These are phyloP conservation scores for Ptilodon capucinus DNA, from an alignment of 2,888 invertebrate genomes.

Conservation along the genomic window DNA sequence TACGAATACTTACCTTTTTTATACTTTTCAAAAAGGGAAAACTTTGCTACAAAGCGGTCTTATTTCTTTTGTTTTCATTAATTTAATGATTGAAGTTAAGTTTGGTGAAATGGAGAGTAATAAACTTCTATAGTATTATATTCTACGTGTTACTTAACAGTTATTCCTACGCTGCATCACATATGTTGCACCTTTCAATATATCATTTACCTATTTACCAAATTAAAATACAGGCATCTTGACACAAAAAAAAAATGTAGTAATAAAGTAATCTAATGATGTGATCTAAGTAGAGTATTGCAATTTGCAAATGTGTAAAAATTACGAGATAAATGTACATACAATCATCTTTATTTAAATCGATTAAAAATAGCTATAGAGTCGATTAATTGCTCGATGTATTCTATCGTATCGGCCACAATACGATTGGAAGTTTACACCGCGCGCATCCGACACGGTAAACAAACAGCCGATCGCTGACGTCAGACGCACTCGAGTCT, in stretches of 20 bases:
- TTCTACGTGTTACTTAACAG: too few species aligned
- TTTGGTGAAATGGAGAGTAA: too few species aligned
- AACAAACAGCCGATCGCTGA: constrained; percentile 68
- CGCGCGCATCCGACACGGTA: constrained; percentile 64
- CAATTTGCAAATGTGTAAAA: too few species aligned
- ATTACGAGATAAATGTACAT: too few species aligned
- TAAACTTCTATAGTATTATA: background rate
- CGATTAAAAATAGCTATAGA: background rate
- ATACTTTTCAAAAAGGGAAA: background rate
- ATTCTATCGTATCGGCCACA: constrained; percentile 50
- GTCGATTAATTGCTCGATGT: background rate
- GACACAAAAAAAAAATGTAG: too few species aligned
- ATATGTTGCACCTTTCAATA: too few species aligned
- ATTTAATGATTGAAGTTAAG: background rate
- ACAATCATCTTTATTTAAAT: too few species aligned
- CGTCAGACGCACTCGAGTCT: constrained; percentile 52
- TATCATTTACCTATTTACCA: too few species aligned
- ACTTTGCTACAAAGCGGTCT: background rate
- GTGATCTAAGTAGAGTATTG: background rate
- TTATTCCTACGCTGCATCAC: too few species aligned
- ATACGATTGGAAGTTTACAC: constrained; percentile 73
- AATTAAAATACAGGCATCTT: too few species aligned
- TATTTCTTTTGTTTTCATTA: background rate
- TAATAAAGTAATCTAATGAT: too few species aligned
- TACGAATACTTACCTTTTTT: background rate